A percentile compares a stretch with the other conserved stretches of the same genome.
These are phyloP conservation scores for Muschampia plurimacula DNA, from an alignment of 2,888 invertebrate species.

Conservation along the genomic window DNA sequence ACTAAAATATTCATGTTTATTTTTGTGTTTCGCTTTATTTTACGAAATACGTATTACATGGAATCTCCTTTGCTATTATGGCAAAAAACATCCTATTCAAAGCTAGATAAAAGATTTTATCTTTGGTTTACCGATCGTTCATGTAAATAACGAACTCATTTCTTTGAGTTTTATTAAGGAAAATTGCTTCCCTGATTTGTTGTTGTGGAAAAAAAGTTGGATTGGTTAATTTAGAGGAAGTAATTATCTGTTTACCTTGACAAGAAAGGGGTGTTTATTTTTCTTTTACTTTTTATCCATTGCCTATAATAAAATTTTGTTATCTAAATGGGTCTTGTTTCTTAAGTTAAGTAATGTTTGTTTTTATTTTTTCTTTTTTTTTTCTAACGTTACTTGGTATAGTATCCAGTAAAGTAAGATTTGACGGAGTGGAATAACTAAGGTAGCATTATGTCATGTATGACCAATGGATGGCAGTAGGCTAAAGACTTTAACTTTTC, in stretches of 20 bases:
- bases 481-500: too few species aligned
- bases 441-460: too few species aligned
- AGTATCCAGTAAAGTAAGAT: too few species aligned
- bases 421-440: too few species aligned
- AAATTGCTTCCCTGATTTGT: slow-evolving; percentile 50
- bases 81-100: slow-evolving; percentile 74
- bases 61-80: slow-evolving; percentile 69
- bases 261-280: slow-evolving; percentile 10
- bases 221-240: slow-evolving; percentile 41
- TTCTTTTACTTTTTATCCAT: background rate
- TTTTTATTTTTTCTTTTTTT: too few species aligned
- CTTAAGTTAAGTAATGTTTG: too few species aligned
- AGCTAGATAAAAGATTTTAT: slow-evolving; percentile 73
- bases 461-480: too few species aligned
- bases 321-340: too few species aligned
- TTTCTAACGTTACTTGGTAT: too few species aligned
- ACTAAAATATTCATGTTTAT: slow-evolving; percentile 38
- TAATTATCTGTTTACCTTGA: slow-evolving; percentile 37
- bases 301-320: too few species aligned
- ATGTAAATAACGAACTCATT: slow-evolving; percentile 74
- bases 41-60: slow-evolving; percentile 58
- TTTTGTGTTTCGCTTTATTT: too few species aligned
- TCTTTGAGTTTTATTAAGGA: slow-evolving; percentile 58
- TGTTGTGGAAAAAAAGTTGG: slow-evolving; percentile 39
- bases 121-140: slow-evolving; percentile 64